A percentile compares a stretch with the other conserved stretches of the same genome.
Evolutionary conservation across 1,140 invertebrate genomes (phyloP).

Genomic region (Trichoplusia ni): DNA sequence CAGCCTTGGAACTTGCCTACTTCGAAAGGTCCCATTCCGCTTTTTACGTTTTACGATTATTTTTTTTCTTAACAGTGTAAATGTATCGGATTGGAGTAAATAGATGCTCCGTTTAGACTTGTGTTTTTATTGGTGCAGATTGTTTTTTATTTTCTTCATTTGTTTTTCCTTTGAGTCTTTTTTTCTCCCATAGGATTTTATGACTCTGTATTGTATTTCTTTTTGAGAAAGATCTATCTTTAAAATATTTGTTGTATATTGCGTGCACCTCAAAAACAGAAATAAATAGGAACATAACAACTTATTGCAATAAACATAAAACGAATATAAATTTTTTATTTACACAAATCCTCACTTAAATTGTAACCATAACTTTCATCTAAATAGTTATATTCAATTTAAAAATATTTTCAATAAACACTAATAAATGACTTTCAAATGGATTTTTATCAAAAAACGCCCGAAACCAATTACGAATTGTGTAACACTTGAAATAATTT

Average conservation of each 20-base stretch:
- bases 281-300: too few relatives aligned
- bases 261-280: too few relatives aligned
- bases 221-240: too few relatives aligned
- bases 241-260: too few relatives aligned
- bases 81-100: constrained; percentile 22
- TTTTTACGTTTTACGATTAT: constrained; percentile 36
- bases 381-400: neutral
- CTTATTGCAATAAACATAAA: neutral
- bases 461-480: constrained; percentile 29
- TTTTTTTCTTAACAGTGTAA: constrained; percentile 24
- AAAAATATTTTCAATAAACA: constrained; percentile 17
- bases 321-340: too few relatives aligned
- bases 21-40: constrained; percentile 39
- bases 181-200: neutral
- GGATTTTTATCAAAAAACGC: constrained; percentile 12
- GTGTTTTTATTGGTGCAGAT: constrained; percentile 11
- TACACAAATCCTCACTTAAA: too few relatives aligned
- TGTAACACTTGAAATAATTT: constrained; percentile 32
- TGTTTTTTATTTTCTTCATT: neutral
- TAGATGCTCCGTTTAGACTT: constrained; percentile 19
- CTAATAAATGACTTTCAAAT: neutral
- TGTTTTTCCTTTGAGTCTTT: neutral
- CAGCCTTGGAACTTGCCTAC: constrained; percentile 58
- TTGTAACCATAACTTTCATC: neutral
- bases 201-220: neutral